Conservation (phyloP, 2,888 invertebrate genomes). For the Orchestes rusci region DNA sequence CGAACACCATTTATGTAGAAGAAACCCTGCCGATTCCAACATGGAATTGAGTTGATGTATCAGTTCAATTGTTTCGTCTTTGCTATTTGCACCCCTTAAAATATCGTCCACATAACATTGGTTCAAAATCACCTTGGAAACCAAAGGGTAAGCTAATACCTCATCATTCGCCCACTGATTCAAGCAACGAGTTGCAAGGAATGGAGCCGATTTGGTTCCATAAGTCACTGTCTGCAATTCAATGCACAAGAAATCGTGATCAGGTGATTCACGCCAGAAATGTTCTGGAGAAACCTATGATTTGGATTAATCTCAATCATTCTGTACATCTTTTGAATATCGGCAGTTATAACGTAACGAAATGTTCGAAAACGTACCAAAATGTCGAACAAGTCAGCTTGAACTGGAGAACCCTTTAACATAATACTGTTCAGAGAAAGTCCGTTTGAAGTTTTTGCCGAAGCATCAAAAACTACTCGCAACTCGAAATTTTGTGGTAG, state of each 20-base stretch:
- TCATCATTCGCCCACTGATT: constrained; percentile 7
- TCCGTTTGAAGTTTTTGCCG: constrained; percentile 9
- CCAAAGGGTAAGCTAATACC: constrained; percentile 7
- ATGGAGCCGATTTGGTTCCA: constrained; percentile 18
- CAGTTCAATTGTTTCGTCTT: constrained; percentile 1
- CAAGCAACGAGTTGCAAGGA: constrained; percentile 8
- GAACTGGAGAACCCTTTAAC: constrained; percentile 15
- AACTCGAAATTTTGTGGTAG: constrained; percentile 13
- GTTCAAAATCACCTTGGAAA: constrained; percentile 3
- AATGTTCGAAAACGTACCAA: constrained; percentile 10
- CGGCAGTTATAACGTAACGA: constrained; percentile 11
- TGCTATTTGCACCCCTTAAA: constrained; percentile 2
- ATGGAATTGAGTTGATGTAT: constrained; percentile 7
- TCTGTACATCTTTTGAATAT: constrained; percentile 21
- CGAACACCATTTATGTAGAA: constrained; percentile 19
- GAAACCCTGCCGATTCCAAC: constrained; percentile 8
- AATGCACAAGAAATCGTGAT: constrained; percentile 10
- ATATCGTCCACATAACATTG: constrained; percentile 12
- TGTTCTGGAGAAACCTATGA: constrained; percentile 13
- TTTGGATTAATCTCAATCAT: constrained; percentile 12
- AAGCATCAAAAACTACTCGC: constrained; percentile 18
- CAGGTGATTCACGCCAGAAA: constrained; percentile 15
- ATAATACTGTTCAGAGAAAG: constrained; percentile 19
- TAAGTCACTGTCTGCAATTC: constrained; percentile 17
- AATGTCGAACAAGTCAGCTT: constrained; percentile 20